These are phyloP conservation scores for Lucilia cuprina DNA, from an alignment of 1,140 invertebrate genomes.

Conservation along the genomic window DNA sequence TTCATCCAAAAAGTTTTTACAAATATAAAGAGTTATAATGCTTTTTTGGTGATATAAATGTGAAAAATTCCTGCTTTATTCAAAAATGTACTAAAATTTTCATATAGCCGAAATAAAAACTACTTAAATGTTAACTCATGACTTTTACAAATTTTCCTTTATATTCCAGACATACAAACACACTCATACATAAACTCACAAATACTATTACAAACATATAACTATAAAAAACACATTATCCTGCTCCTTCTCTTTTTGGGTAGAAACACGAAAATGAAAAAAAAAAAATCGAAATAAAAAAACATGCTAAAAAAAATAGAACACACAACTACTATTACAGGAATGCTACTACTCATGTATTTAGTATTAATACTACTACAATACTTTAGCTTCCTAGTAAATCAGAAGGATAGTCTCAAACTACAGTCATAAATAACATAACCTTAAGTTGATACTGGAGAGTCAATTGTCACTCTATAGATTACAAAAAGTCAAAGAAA, in stretches of 20 bases:
- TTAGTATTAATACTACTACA: background rate
- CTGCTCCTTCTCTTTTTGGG: slow-evolving; percentile 22
- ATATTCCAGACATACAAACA: background rate
- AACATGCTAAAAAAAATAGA: background rate
- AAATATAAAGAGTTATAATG: too few relatives aligned
- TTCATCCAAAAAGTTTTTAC: too few relatives aligned
- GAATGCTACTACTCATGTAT: background rate
- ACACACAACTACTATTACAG: background rate
- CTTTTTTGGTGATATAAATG: too few relatives aligned
- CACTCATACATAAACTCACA: background rate
- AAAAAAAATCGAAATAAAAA: background rate
- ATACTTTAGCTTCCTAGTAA: too few relatives aligned
- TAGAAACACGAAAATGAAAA: slow-evolving; percentile 1
- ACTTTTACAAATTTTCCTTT: background rate
- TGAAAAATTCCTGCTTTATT: too few relatives aligned
- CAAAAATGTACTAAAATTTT: background rate
- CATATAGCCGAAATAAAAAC: too few relatives aligned
- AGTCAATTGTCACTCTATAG: too few relatives aligned
- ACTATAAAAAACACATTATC: background rate
- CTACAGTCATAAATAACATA: too few relatives aligned
- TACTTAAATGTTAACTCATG: background rate
- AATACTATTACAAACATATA: background rate
- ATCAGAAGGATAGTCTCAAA: too few relatives aligned
- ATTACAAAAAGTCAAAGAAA: too few relatives aligned
- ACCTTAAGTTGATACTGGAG: too few relatives aligned